Base-by-base conservation (phyloP, 2,888 invertebrate genomes). In the Fabriciana adippe region DNA sequence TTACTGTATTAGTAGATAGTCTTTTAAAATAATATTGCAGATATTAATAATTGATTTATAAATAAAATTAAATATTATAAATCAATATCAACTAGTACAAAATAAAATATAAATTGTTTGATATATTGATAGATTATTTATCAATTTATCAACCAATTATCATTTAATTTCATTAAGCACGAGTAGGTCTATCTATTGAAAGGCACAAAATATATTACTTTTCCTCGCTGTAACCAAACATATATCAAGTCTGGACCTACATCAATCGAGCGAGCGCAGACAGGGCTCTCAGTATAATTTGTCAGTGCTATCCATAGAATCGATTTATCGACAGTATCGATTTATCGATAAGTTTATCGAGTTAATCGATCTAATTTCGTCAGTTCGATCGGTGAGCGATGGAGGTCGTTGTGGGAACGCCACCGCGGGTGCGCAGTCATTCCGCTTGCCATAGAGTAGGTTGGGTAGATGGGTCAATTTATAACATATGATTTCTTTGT, bases 331-430 rank as follows among this genome's bases (percentile, higher is more conserved):
- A 88, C 86, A 78, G 78, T 82, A 88, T 88, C 86, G 85, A 84
- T 79, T 77, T 75, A 74, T 72, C 74, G 86, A 90, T 88, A 89
- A 81, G 88, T 90, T 89, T 91, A 92, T 92, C 90, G 89, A 83
- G 84, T 87, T 90, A 90, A 91, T 92, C 90, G 91, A 92, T 92
- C 90, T 90, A 87, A 90, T 91, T 91, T 91, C 90, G 86, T 90
- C 91, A 88, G 85, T 83, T 90, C 85, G 79, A 80, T 78, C 83
- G 82, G 84, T 89, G 89, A 88, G 87, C 88, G 88, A 88, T 86
- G 87, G 84, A 83, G 85, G 82, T 79, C 85, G 85, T 82, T 89
- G 88, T 90, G 92, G 92, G 91, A 91, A 90, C 88, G 88, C 88
- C 89, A 89, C 87, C 80, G 84, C 85, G 81, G 80, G 79, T 89